phyloP scores from a whole-genome alignment of 2,888 invertebrate genomes.

The Napeogenes sylphis region DNA sequence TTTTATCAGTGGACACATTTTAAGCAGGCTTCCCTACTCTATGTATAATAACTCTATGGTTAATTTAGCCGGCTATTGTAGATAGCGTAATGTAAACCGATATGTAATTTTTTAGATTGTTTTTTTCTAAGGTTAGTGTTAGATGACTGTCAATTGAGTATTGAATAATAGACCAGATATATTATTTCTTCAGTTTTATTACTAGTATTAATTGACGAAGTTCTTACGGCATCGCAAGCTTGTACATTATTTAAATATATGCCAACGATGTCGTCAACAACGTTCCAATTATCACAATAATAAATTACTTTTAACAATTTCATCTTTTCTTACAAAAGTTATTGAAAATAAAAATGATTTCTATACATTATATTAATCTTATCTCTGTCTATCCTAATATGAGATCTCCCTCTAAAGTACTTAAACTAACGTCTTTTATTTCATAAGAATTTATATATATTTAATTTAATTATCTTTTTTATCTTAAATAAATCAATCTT shows the following conservation, averaged over 20 bases:
- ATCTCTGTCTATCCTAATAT: slow-evolving; percentile 23
- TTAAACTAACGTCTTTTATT: background rate
- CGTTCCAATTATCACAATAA: slow-evolving; percentile 16
- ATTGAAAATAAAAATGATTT: too few relatives aligned
- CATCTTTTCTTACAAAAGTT: too few relatives aligned
- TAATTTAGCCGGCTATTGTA: slow-evolving; percentile 28
- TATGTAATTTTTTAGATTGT: slow-evolving; percentile 24
- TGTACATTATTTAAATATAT: too few relatives aligned
- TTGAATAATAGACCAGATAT: slow-evolving; percentile 23
- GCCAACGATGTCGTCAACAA: too few relatives aligned
- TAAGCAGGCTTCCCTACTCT: too few relatives aligned
- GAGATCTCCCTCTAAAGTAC: slow-evolving; percentile 21
- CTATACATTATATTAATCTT: too few relatives aligned
- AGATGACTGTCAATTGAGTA: slow-evolving; percentile 19
- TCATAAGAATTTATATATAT: background rate
- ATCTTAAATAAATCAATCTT: too few relatives aligned
- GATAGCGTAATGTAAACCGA: slow-evolving; percentile 29
- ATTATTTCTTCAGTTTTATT: slow-evolving; percentile 21
- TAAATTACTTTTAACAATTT: slow-evolving; percentile 20
- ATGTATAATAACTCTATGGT: too few relatives aligned
- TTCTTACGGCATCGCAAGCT: too few relatives aligned
- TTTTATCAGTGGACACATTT: too few relatives aligned
- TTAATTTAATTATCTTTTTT: too few relatives aligned
- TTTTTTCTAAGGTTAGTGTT: slow-evolving; percentile 15
- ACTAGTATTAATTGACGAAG: too few relatives aligned